phyloP scores from a whole-genome alignment of 2,113 vertebrate genomes.

The Antechinus stuartii region DNA sequence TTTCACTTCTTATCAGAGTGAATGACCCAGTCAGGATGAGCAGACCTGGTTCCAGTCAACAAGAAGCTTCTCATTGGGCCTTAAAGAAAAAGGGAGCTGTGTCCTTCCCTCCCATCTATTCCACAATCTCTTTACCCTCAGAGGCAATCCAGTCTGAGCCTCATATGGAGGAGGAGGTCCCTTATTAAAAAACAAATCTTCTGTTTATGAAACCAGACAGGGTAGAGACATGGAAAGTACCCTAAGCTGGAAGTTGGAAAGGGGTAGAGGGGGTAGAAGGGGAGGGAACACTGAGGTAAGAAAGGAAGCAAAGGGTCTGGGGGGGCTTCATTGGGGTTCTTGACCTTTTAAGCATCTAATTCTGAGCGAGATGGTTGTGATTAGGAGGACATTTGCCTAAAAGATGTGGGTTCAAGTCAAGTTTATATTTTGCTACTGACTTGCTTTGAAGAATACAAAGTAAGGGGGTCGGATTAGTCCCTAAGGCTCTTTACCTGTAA shows the following conservation, averaged over 20 bases:
- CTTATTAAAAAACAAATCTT: background rate
- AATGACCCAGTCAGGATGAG: background rate
- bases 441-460: background rate
- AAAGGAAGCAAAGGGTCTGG: background rate
- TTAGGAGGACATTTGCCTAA: background rate
- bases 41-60: background rate
- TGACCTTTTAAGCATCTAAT: background rate
- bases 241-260: background rate
- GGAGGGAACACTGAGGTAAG: background rate
- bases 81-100: background rate
- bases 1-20: background rate
- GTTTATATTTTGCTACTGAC: background rate
- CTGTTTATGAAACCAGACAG: background rate
- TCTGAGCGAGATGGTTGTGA: background rate
- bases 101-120: background rate
- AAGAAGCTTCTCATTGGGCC: background rate
- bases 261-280: background rate
- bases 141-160: background rate
- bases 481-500: background rate
- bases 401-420: background rate
- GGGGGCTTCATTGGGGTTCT: background rate
- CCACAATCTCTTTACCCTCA: background rate
- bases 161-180: background rate
- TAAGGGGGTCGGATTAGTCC: background rate
- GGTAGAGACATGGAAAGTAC: background rate